These are phyloP conservation scores for Casuarius casuarius DNA, from an alignment of 2,113 vertebrate genomes.

Conservation along the genomic window DNA sequence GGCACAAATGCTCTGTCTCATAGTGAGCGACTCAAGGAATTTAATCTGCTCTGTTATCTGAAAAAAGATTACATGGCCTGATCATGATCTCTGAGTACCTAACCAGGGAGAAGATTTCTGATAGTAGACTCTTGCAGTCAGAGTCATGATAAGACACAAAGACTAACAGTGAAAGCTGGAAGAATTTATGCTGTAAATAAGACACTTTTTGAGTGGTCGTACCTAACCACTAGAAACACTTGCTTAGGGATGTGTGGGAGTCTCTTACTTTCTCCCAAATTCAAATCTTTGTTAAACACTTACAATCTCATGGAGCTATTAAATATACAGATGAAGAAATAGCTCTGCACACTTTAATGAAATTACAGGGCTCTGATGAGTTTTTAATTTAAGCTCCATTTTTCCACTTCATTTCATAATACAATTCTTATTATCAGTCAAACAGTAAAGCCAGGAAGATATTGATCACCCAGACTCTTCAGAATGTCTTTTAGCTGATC, in stretches of 20 bases:
- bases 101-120: neutral
- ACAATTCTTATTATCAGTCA: neutral
- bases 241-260: neutral
- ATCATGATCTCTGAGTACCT: neutral
- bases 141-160: neutral
- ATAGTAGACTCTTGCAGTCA: neutral
- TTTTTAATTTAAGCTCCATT: conserved; percentile 34
- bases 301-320: neutral
- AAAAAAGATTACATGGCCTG: neutral
- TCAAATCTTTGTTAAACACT: neutral
- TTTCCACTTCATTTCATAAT: neutral
- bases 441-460: neutral
- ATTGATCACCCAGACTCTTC: neutral
- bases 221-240: neutral
- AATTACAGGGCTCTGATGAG: neutral
- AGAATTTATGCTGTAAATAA: neutral
- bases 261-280: neutral
- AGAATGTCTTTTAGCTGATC: neutral
- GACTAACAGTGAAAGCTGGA: neutral
- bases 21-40: neutral
- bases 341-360: conserved; percentile 5
- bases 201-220: neutral
- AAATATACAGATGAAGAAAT: conserved; percentile 10
- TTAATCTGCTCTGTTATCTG: neutral
- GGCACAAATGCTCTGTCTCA: neutral